These are phyloP conservation scores for Threskiornis aethiopicus DNA, from an alignment of 2,797 vertebrate species.

Conservation along the genomic window DNA sequence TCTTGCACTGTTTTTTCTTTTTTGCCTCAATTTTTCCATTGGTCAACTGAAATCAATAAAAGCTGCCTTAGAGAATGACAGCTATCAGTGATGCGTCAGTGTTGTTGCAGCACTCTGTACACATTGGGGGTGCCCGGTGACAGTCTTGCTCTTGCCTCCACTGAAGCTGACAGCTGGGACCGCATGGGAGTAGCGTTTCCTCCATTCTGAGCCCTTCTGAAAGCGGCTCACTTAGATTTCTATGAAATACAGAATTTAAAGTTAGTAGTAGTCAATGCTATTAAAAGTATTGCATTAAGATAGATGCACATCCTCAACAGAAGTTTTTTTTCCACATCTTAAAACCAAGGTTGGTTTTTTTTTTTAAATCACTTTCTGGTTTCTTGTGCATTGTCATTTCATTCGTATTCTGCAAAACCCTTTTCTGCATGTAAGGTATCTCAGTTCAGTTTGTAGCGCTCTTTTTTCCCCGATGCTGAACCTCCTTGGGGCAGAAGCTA, in stretches of 20 bases:
- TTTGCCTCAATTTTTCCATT: not conserved
- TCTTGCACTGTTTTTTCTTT: not conserved
- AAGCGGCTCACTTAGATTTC: not conserved
- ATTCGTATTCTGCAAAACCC: not conserved
- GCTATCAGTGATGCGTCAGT: not conserved
- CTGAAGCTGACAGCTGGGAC: not conserved
- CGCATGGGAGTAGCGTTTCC: not conserved
- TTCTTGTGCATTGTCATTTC: not conserved
- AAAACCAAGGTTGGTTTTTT: not conserved
- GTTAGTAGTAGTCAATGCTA: not conserved
- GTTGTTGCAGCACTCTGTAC: not conserved
- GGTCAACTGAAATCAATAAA: fast-evolving
- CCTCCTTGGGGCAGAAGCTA: not conserved
- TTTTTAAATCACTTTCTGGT: not conserved
- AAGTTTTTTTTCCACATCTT: not conserved
- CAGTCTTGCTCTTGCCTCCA: not conserved
- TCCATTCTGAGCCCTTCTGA: not conserved
- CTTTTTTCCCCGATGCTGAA: not conserved
- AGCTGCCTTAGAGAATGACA: not conserved
- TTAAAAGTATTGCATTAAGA: not conserved
- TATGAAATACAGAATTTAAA: not conserved
- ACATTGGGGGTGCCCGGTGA: not conserved
- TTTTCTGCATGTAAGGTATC: not conserved
- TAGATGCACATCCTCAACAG: not conserved
- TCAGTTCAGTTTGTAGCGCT: not conserved